These are phyloP conservation scores for Irena cyanogastra DNA, from an alignment of 2,113 vertebrate genomes.

Conservation along the genomic window DNA sequence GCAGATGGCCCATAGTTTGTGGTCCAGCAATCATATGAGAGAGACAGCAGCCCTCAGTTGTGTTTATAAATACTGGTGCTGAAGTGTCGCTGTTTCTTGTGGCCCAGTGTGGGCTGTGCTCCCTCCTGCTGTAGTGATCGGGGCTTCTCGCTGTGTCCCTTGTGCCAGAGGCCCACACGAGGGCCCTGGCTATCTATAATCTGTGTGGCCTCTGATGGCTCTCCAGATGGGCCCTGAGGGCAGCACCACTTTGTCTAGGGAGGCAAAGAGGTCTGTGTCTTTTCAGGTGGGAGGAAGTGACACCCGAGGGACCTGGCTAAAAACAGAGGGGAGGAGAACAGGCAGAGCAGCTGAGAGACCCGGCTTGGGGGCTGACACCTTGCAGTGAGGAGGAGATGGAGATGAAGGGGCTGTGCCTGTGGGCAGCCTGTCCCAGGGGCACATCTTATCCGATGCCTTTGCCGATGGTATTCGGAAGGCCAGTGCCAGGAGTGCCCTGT, in stretches of 20 bases:
- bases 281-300: background rate
- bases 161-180: background rate
- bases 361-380: fast-evolving
- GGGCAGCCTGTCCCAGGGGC: background rate
- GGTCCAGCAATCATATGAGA: background rate
- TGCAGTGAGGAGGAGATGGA: background rate
- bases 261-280: background rate
- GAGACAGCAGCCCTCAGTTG: background rate
- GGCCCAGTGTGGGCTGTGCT: background rate
- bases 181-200: background rate
- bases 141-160: background rate
- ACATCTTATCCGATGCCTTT: background rate
- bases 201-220: background rate
- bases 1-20: slow-evolving; percentile 40
- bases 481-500: background rate
- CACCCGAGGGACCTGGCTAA: background rate
- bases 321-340: background rate
- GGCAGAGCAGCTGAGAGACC: background rate
- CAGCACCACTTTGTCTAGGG: background rate
- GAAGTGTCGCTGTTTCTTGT: background rate
- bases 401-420: background rate
- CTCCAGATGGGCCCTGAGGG: background rate
- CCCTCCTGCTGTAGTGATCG: background rate
- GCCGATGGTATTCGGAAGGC: fast-evolving
- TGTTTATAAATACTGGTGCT: background rate